Evolutionary conservation across 2,113 vertebrate genomes (phyloP).

Genomic region (Carollia perspicillata): DNA sequence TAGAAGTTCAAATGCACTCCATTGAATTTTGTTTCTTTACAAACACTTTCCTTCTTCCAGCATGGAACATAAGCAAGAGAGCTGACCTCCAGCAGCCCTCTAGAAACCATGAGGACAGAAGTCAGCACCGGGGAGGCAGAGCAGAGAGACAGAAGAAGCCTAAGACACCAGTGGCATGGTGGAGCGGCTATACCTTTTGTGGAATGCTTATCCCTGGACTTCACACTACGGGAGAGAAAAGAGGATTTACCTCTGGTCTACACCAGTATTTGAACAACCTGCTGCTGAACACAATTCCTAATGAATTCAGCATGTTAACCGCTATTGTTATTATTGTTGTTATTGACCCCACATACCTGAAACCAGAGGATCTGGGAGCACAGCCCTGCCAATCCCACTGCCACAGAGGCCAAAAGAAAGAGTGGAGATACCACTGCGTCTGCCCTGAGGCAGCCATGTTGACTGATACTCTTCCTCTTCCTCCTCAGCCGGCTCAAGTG

Average conservation of each 20-base stretch:
- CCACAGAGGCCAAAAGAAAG: neutral
- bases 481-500: neutral
- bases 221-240: neutral
- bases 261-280: neutral
- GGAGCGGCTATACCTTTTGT: neutral
- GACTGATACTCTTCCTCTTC: neutral
- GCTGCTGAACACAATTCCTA: neutral
- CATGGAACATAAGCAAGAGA: neutral
- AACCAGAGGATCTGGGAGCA: neutral
- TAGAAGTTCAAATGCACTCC: neutral
- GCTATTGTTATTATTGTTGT: neutral
- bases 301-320: neutral
- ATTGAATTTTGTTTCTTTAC: neutral
- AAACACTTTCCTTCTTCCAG: neutral
- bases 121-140: neutral
- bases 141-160: neutral
- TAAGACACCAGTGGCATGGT: rapidly evolving
- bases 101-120: neutral
- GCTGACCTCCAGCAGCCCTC: neutral
- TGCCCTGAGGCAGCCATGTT: neutral
- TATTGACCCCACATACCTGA: neutral
- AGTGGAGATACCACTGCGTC: neutral
- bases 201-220: neutral
- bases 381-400: neutral
- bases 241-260: neutral